Evolutionary conservation across 2,888 invertebrate genomes (phyloP).

Genomic region (Ceraclea dissimilis): DNA sequence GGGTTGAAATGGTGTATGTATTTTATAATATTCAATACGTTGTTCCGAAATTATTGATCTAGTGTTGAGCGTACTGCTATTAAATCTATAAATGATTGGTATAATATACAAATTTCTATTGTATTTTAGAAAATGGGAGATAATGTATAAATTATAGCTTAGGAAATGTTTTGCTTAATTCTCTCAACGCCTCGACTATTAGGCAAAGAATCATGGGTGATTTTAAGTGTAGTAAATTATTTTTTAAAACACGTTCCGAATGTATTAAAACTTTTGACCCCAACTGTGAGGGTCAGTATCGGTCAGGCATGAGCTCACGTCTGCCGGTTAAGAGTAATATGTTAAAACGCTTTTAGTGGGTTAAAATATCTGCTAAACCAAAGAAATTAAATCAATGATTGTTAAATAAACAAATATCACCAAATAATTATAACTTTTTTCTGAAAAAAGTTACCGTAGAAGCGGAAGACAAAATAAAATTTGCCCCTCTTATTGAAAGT

Average conservation of each 20-base stretch:
- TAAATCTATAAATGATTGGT: too few relatives aligned
- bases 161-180: neutral
- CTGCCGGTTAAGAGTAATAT: neutral
- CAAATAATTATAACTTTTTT: too few relatives aligned
- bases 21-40: too few relatives aligned
- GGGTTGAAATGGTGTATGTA: too few relatives aligned
- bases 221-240: constrained; percentile 2
- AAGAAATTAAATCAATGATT: neutral
- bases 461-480: too few relatives aligned
- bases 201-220: constrained; percentile 2
- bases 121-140: too few relatives aligned
- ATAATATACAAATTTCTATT: too few relatives aligned
- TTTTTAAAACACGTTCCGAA: constrained; percentile 1
- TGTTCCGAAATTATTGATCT: too few relatives aligned
- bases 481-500: too few relatives aligned
- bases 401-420: too few relatives aligned
- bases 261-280: constrained; percentile 2
- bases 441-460: too few relatives aligned
- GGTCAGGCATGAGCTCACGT: constrained; percentile 1
- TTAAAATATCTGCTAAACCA: neutral
- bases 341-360: constrained; percentile 2
- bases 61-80: too few relatives aligned
- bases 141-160: neutral
- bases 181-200: constrained; percentile 1
- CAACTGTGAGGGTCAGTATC: neutral